Percentiles rank a stretch among this genome's conserved stretches.
Evolutionary conservation across 2,888 invertebrate genomes (phyloP).

Genomic region (Drosophila seclusa): DNA sequence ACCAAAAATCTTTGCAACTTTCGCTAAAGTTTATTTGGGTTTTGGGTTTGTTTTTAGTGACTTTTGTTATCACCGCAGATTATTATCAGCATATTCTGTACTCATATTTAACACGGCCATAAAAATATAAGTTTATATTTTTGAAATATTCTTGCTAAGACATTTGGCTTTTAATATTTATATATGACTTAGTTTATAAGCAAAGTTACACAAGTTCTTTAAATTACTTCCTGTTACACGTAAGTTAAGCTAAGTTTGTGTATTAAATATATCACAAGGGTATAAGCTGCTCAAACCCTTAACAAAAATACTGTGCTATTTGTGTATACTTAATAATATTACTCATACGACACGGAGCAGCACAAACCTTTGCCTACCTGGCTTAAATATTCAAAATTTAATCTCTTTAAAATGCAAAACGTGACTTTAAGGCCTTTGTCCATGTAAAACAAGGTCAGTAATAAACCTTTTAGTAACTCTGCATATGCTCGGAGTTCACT

Average conservation of each 20-base stretch:
- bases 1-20: neutral
- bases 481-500: neutral
- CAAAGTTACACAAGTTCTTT: neutral
- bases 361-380: neutral
- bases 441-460: neutral
- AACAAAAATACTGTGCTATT: neutral
- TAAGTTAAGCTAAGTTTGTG: neutral
- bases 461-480: conserved; percentile 2
- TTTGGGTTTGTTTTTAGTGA: neutral
- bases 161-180: neutral
- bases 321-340: neutral
- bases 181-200: neutral
- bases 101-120: neutral
- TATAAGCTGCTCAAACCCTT: neutral
- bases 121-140: neutral
- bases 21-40: neutral
- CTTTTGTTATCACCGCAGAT: neutral
- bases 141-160: neutral
- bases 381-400: neutral
- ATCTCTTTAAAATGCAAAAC: neutral
- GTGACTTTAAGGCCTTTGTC: neutral
- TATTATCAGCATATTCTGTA: neutral
- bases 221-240: neutral
- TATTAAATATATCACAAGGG: neutral
- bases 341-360: neutral